phyloP scores from a whole-genome alignment of 2,113 vertebrate species.

The Panurus biarmicus region DNA sequence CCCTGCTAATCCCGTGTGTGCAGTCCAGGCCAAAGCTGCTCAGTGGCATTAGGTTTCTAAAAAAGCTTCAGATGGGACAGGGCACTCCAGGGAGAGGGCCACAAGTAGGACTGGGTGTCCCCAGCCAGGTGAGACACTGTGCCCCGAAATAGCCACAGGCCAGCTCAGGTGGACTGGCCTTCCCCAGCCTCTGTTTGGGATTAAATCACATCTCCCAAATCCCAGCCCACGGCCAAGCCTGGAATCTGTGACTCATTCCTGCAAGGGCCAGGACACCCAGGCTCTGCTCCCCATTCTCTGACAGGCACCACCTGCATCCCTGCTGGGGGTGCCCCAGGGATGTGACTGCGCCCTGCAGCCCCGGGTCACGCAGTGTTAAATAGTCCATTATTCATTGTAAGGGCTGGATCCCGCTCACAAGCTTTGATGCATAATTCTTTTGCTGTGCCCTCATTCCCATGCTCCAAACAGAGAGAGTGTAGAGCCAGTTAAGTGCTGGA shows the following conservation, averaged over 20 bases:
- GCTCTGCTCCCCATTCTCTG: neutral
- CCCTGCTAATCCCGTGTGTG: fast-evolving
- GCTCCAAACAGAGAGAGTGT: neutral
- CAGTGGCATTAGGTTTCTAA: constrained; percentile 2
- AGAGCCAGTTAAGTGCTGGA: neutral
- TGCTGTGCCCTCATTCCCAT: neutral
- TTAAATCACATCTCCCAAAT: neutral
- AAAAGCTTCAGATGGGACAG: neutral
- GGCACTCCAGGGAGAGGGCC: neutral
- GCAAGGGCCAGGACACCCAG: neutral
- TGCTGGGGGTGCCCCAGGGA: neutral
- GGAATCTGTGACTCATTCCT: neutral
- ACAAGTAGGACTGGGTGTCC: neutral
- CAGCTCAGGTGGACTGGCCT: neutral
- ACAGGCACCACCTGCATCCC: neutral
- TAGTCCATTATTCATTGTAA: neutral
- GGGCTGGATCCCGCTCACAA: fast-evolving
- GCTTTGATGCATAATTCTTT: neutral
- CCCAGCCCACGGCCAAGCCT: neutral
- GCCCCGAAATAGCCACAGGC: neutral
- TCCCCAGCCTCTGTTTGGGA: neutral
- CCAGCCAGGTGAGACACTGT: neutral
- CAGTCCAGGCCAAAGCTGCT: neutral
- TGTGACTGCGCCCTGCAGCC: neutral
- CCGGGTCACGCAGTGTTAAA: fast-evolving